phyloP scores from a whole-genome alignment of 1,140 invertebrate species.

The Drosophila lowei region DNA sequence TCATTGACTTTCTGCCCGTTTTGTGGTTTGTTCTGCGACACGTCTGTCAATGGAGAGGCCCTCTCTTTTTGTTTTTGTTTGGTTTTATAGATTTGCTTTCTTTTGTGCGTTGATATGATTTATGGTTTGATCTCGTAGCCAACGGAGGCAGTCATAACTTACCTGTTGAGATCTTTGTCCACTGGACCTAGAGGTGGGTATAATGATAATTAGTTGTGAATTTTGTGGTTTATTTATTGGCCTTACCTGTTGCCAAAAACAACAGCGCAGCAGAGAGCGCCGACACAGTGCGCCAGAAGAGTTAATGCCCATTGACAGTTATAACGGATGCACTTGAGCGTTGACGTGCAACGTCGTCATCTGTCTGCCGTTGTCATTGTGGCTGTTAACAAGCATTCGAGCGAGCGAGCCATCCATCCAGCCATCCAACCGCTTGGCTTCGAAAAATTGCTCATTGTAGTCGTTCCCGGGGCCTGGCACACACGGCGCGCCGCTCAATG shows the following conservation, averaged over 20 bases:
- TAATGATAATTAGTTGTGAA: slow-evolving; percentile 25
- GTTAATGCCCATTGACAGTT: slow-evolving; percentile 70
- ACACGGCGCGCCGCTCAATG: slow-evolving; percentile 62
- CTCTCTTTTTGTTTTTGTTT: slow-evolving; percentile 14
- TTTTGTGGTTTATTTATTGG: slow-evolving; percentile 7
- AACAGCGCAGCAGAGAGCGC: slow-evolving; percentile 26
- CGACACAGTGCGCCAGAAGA: slow-evolving; percentile 3
- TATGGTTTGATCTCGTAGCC: slow-evolving; percentile 14
- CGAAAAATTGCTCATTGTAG: slow-evolving; percentile 68
- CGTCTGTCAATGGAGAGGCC: slow-evolving; percentile 24
- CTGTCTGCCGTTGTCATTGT: slow-evolving; percentile 62
- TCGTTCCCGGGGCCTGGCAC: slow-evolving; percentile 17
- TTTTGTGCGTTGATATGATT: slow-evolving; percentile 61
- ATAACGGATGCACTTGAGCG: slow-evolving; percentile 79
- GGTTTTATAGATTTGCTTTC: slow-evolving; percentile 54
- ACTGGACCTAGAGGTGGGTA: slow-evolving; percentile 7
- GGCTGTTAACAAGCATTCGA: slow-evolving; percentile 61
- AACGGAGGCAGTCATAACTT: slow-evolving; percentile 44
- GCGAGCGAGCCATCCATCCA: too few species aligned
- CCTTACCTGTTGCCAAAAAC: slow-evolving; percentile 5
- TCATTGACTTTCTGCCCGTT: slow-evolving; percentile 60
- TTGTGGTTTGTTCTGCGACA: slow-evolving; percentile 60
- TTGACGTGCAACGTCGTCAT: slow-evolving; percentile 60
- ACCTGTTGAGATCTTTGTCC: slow-evolving; percentile 54
- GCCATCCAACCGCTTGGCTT: slow-evolving; percentile 19